Base-by-base conservation (phyloP, 2,888 invertebrate species). In the Caenorhabditis japonica region DNA sequence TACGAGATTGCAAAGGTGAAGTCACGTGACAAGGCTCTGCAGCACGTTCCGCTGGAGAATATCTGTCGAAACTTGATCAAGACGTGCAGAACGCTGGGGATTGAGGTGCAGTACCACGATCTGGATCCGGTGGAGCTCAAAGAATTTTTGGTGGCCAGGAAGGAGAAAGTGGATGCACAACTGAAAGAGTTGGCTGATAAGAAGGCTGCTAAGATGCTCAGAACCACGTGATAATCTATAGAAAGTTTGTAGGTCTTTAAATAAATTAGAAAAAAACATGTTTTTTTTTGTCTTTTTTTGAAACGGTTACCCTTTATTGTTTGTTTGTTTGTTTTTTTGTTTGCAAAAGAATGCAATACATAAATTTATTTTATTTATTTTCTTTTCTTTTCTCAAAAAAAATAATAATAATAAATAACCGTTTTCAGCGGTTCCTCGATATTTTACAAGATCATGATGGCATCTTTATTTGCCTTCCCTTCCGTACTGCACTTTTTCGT, bases 1-100 rank as follows among this genome's bases (percentile, higher is more conserved):
- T 99, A 96, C 89, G 99, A 99, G 91, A 99, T 99, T 87, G 97
- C 99, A 0, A 91, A 92, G 88, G 93, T 99, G n/a, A 97, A 99
- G 89, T 77, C 80, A 15, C 62, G 76, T 21, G 86, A 86, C 62
- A 83, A 83, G 56, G 81, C 80, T 5, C 74, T 86, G 39, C 72
- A 76, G 25, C 83, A 86, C 17, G 83, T 86, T 8, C 84, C 84
- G 4, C 59, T 86, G 7, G 75, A 84, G 66, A 47, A 76, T 3
- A 79, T 84, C 58, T 84, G 84, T 38, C 61, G 70, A 27, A 64
- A 75, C 44, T 36, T 85, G 15, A 43, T 85, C 13, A 83, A 83
- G 60, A 75, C 79, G 34, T 79, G 79, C 34, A 51, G 83, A 58
- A 81, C 77, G 21, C 46, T 85, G 8, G 85, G 85, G 7, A 84